A percentile compares a stretch with the other conserved stretches of the same genome.
These are phyloP conservation scores for Marcusenius ussheri DNA, from an alignment of 2,113 vertebrate genomes.

Conservation along the genomic window DNA sequence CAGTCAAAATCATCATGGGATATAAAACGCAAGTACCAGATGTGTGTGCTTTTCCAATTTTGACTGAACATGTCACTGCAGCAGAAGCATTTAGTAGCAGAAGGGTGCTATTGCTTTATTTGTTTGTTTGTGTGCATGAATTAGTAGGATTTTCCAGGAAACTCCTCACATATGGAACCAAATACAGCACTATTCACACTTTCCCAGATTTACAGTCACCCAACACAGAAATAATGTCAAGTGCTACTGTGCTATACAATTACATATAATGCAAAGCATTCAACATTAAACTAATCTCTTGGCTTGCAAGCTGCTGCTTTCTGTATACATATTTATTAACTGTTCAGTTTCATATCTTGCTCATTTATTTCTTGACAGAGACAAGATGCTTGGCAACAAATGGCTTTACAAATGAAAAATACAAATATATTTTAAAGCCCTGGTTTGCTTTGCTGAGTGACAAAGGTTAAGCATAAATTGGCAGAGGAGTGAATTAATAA, in stretches of 20 bases:
- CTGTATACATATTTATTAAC: neutral
- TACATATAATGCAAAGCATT: neutral
- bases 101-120: neutral
- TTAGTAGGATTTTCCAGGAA: neutral
- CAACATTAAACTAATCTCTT: neutral
- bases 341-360: neutral
- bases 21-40: neutral
- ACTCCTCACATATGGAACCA: neutral
- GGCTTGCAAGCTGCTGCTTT: neutral
- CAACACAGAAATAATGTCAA: neutral
- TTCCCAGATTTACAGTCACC: neutral
- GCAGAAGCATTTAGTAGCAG: neutral
- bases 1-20: neutral
- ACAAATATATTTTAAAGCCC: neutral
- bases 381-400: neutral
- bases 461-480: neutral
- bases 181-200: neutral
- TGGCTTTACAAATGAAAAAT: neutral
- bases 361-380: neutral
- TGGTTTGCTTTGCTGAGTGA: neutral
- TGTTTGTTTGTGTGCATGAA: neutral
- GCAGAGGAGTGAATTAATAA: neutral
- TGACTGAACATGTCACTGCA: neutral
- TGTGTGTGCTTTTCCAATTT: neutral
- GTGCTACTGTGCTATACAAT: neutral